Evolutionary conservation across 2,797 vertebrate genomes (phyloP), one percentile per base, ranked within the genome.

Genomic region (Odontamblyopus lacepedii): DNA sequence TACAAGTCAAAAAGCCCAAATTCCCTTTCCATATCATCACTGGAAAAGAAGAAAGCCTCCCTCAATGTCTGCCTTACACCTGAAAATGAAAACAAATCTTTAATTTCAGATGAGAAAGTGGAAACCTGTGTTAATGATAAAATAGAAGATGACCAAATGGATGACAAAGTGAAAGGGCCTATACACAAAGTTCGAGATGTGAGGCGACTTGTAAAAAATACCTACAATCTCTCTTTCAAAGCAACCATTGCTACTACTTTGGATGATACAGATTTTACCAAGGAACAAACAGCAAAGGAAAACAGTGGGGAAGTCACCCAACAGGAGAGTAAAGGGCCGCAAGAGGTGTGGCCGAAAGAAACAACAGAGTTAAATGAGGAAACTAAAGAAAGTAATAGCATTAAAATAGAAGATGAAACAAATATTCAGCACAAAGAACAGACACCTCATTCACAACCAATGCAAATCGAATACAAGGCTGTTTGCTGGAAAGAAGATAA

Each of bases 191-290:
- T 96, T 23, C 93, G 96, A 82, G 96, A 97, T 56, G 94, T 98
- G 44, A 95, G 95, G 77, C 95, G 95, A 79, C 92, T 98, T 67
- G 93, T 97, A 50, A 98, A 96, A 91, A 97, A 96, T 83, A 95
- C 93, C 0, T 97, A 96, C 70, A 95, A 91, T 74, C 91, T 97
- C 27, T 93, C 94, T 67, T 96, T 97, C 12, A 93, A 94, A 13
- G 85, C 88, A 0, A 80, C 77, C 69, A 77, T 77, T 70, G 59
- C 75, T 55, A 16, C 53, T 2, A 23, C 87, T 59, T 67, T 80
- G 65, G 81, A 73, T 19, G 84, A 84, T 11, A 77, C 26, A 59
- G 78, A 85, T 50, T 48, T 18, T 5, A 74, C 11, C 8, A 73
- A 62, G 16, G 56, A 78, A 53, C 70, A 71, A 56, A 69, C 56